Percentiles rank a stretch among this genome's conserved stretches.
These are phyloP conservation scores for Araneus ventricosus DNA, from an alignment of 1,140 invertebrate species.

Conservation along the genomic window DNA sequence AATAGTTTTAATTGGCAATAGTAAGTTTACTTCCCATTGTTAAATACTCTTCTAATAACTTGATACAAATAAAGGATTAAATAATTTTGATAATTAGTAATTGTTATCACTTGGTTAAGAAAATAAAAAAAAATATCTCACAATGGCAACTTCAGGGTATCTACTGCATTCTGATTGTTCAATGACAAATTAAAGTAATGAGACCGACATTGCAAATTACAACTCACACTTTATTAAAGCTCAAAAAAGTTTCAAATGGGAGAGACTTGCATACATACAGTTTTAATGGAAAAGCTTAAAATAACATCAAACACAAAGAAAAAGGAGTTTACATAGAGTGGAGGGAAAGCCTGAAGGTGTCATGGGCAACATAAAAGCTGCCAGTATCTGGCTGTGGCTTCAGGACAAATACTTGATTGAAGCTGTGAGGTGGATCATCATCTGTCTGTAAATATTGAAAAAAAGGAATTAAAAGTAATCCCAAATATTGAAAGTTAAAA, in stretches of 20 bases:
- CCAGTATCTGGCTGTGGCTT: slow-evolving; percentile 87
- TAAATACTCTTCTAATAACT: no score
- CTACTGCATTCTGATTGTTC: no score
- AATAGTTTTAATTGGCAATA: no score
- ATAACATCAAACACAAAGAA: slow-evolving; percentile 3
- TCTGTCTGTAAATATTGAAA: slow-evolving; percentile 84
- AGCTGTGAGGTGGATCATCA: slow-evolving; percentile 94
- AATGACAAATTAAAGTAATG: no score
- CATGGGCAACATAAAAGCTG: slow-evolving; percentile 94
- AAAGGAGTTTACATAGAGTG: slow-evolving; percentile 83
- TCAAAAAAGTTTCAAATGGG: slow-evolving; percentile 29
- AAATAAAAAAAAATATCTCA: no score
- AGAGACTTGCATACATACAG: slow-evolving; percentile 19
- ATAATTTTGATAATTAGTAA: no score
- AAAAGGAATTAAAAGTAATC: neutral
- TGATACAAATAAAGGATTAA: no score
- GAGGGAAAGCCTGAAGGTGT: slow-evolving; percentile 92
- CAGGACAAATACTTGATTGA: slow-evolving; percentile 94
- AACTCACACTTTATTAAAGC: slow-evolving; percentile 34
- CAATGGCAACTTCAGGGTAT: no score
- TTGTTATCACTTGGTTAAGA: no score
- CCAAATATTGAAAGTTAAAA: no score
- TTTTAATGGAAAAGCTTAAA: slow-evolving; percentile 11
- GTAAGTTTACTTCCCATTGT: no score
- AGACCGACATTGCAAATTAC: neutral